Percentiles rank a stretch among this genome's conserved stretches.
Conservation (phyloP, 2,888 invertebrate species). For the Caenorhabditis auriculariae region DNA sequence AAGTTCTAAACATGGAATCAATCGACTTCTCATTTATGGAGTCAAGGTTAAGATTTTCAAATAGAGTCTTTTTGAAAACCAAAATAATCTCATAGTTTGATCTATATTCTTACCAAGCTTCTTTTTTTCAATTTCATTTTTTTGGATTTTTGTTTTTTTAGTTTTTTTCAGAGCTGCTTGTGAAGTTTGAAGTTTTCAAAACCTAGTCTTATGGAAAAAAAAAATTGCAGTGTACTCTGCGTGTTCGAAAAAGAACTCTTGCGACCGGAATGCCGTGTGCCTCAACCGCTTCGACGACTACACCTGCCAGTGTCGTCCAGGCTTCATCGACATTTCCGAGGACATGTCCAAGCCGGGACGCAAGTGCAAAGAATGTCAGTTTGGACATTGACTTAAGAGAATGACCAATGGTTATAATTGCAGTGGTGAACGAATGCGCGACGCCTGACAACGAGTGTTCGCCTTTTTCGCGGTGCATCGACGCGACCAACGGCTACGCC, state of each 20-base stretch:
- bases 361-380: conserved; percentile 61
- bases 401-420: conserved; percentile 10
- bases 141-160: too few species aligned
- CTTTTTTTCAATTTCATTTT: too few species aligned
- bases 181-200: too few species aligned
- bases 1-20: too few species aligned
- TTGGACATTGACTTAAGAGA: neutral
- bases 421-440: conserved; percentile 64
- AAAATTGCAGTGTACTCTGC: conserved; percentile 51
- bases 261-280: conserved; percentile 60
- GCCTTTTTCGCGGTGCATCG: conserved; percentile 60
- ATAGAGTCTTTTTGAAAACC: too few species aligned
- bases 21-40: too few species aligned
- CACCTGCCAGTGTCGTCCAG: conserved; percentile 60
- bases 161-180: too few species aligned
- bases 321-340: conserved; percentile 56
- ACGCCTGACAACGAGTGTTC: conserved; percentile 57
- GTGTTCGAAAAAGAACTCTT: conserved; percentile 46
- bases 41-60: too few species aligned
- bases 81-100: too few species aligned
- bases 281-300: conserved; percentile 60
- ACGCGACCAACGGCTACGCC: conserved; percentile 60
- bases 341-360: conserved; percentile 59
- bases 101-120: too few species aligned
- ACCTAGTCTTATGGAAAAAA: too few species aligned